These are phyloP conservation scores for Amazona guildingii DNA, from an alignment of 2,113 vertebrate species.

Conservation along the genomic window DNA sequence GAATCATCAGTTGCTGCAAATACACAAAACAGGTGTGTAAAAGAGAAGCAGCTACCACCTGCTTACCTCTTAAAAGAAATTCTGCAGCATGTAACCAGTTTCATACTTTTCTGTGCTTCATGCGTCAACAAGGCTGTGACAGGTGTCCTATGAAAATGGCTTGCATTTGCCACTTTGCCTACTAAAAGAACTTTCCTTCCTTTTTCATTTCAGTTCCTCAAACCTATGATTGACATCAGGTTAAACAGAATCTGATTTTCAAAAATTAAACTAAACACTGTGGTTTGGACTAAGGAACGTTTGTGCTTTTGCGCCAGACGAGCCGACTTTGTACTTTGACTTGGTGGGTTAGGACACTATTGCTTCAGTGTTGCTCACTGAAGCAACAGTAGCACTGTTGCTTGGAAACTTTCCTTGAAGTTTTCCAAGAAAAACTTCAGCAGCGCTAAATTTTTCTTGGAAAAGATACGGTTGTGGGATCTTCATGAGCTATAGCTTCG, in stretches of 20 bases:
- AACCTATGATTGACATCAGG: background rate
- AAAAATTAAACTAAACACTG: background rate
- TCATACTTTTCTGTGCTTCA: background rate
- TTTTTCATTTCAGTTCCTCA: background rate
- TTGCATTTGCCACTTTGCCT: background rate
- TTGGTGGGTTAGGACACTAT: background rate
- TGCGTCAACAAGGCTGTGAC: background rate
- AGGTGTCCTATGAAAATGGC: background rate
- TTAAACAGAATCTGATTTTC: background rate
- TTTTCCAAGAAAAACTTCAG: background rate
- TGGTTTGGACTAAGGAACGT: background rate
- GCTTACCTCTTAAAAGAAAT: background rate
- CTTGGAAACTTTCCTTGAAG: background rate
- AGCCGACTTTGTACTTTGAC: background rate
- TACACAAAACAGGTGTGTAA: background rate
- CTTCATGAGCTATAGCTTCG: background rate
- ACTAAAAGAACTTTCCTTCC: background rate
- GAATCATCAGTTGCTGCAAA: background rate
- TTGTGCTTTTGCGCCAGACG: background rate
- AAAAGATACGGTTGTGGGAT: background rate
- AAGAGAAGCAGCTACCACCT: background rate
- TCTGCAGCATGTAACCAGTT: background rate
- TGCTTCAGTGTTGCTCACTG: background rate
- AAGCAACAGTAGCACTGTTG: too few relatives aligned
- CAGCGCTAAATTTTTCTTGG: background rate